Conservation (phyloP, 1,140 invertebrate genomes). For the Parapsyche elsis region DNA sequence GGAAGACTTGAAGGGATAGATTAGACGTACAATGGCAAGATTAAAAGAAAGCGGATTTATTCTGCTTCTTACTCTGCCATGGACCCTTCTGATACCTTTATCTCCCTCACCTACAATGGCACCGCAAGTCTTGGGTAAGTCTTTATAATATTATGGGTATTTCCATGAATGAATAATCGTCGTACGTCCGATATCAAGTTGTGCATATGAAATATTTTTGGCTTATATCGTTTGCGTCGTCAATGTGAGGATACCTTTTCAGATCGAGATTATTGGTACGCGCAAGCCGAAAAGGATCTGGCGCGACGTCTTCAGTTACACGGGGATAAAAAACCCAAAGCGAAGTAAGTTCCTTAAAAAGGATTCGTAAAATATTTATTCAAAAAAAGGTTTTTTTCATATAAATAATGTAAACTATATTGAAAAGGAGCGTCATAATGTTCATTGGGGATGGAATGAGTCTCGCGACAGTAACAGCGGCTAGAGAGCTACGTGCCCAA, state of each 20-base stretch:
- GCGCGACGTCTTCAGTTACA: constrained; percentile 71
- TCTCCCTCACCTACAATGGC: constrained; percentile 37
- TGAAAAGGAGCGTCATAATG: constrained; percentile 73
- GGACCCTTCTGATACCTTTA: constrained; percentile 37
- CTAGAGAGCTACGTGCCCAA: constrained; percentile 67
- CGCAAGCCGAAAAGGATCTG: constrained; percentile 73
- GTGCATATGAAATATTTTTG: neutral
- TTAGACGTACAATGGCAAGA: constrained; percentile 34
- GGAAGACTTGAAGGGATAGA: neutral
- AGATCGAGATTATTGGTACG: constrained; percentile 64
- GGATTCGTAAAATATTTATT: too few species aligned
- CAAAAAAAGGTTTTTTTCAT: too few species aligned
- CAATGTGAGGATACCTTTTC: constrained; percentile 8
- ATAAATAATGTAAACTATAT: constrained; percentile 17
- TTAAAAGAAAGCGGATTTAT: constrained; percentile 45
- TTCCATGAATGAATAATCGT: neutral
- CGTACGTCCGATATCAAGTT: neutral
- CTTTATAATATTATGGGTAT: neutral
- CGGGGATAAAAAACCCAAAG: constrained; percentile 67
- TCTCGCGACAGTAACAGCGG: constrained; percentile 79
- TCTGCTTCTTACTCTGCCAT: constrained; percentile 33
- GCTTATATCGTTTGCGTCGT: neutral
- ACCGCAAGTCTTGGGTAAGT: constrained; percentile 33
- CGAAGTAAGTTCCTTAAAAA: constrained; percentile 65
- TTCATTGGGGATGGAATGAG: constrained; percentile 88